Conservation (phyloP, 2,113 vertebrate genomes). For the Microcebus ravelobensis region DNA sequence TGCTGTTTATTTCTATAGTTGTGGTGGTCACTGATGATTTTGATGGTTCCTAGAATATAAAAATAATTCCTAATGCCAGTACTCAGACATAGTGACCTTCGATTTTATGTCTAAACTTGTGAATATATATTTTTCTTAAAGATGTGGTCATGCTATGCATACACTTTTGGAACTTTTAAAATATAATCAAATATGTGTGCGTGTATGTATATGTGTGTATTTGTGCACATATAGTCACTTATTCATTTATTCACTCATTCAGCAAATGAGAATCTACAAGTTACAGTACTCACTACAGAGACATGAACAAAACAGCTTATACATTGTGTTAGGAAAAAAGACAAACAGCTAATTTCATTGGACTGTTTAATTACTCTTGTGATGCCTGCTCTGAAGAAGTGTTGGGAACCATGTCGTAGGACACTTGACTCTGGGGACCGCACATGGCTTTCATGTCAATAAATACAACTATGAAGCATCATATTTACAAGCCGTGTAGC, state of each 20-base stretch:
- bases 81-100: background rate
- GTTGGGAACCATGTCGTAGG: background rate
- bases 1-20: background rate
- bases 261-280: background rate
- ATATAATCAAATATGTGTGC: background rate
- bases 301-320: background rate
- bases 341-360: background rate
- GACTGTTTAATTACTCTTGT: background rate
- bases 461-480: background rate
- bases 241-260: background rate
- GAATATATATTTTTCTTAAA: background rate
- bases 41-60: background rate
- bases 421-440: background rate
- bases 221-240: background rate
- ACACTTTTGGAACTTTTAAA: background rate
- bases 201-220: background rate
- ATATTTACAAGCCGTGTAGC: background rate
- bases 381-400: background rate
- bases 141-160: background rate
- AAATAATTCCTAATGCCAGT: background rate
- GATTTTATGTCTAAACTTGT: background rate
- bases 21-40: background rate
- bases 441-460: background rate
- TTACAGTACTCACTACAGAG: background rate
- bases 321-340: background rate